Base-by-base conservation (phyloP, 2,113 vertebrate species). In the Lepus europaeus region DNA sequence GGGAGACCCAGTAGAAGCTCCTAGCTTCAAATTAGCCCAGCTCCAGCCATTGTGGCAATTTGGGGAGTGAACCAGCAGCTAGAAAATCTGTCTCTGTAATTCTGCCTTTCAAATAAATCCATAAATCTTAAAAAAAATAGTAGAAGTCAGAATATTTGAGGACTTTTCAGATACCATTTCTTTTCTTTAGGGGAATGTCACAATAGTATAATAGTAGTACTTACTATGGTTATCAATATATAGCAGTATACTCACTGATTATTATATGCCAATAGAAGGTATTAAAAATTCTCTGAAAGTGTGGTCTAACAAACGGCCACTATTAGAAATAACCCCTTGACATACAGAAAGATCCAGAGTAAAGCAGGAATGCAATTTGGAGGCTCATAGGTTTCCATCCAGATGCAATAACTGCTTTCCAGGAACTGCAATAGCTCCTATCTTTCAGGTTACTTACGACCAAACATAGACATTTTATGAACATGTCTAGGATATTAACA, bases 401-500 rank as follows among this genome's bases (percentile, higher is more conserved):
- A 64, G 64, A 70, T 77, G 20, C 33, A 82, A 83, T n/a, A 66
- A 87, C 3, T 90, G n/a, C 8, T 87, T 76, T 80, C 86, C 51
- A 76, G 20, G 29, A 78, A 81, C 5, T 70, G 5, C 29, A 64
- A 51, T 8, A 84, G 73, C 33, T 74, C 29, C 1, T 49, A 51
- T 82, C 10, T 64, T 78, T 33, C 69, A 83, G 29, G 39, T 51
- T 80, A 93, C 33, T 74, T 85, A 5, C n/a, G 77, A 66, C 45
- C 27, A 94, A 81, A 88, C 7, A 74, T 20, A 90, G 45, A 81
- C 31, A 79, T 2, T 49, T 91, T 89, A 74, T 39, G 59, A 90
- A n/a, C 9, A 22, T n/a, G 20, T 77, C 59, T 49, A 86, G 25
- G 81, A 76, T 29, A 81, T 70, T 56, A 97, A 86, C 22, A 89